phyloP scores from a whole-genome alignment of 2,888 invertebrate species.

The Harmothoe impar region DNA sequence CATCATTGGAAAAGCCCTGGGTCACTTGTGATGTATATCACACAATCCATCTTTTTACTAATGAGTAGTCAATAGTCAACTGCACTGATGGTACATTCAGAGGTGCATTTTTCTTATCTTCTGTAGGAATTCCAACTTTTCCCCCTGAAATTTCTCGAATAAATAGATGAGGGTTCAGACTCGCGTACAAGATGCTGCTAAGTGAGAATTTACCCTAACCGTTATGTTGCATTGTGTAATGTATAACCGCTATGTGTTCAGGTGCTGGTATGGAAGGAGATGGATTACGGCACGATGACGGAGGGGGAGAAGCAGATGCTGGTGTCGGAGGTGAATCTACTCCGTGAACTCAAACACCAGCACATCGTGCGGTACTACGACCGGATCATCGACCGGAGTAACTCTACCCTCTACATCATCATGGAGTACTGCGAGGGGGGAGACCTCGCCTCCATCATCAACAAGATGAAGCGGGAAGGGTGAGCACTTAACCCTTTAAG shows the following conservation, averaged over 20 bases:
- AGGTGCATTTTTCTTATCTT: no score
- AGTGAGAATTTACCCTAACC: no score
- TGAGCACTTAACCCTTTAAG: conserved; percentile 71
- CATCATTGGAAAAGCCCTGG: no score
- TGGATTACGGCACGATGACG: conserved; percentile 86
- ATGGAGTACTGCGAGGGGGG: conserved; percentile 88
- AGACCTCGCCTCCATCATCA: conserved; percentile 86
- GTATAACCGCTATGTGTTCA: conserved; percentile 63
- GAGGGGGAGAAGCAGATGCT: conserved; percentile 86
- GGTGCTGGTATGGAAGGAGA: conserved; percentile 87
- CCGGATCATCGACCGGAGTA: conserved; percentile 86
- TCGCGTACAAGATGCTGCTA: no score
- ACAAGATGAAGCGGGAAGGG: conserved; percentile 84
- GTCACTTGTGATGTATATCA: no score
- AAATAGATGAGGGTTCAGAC: no score
- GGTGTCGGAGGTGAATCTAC: conserved; percentile 86
- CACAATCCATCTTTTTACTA: no score
- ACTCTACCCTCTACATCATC: conserved; percentile 86
- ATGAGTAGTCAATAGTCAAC: no score
- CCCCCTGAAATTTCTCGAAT: no score
- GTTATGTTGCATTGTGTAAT: no score
- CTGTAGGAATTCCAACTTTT: no score
- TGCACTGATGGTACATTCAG: no score
- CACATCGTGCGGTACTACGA: conserved; percentile 87
- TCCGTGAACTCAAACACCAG: conserved; percentile 85